Conservation (phyloP, 2,797 vertebrate genomes). For the Geotria australis region DNA sequence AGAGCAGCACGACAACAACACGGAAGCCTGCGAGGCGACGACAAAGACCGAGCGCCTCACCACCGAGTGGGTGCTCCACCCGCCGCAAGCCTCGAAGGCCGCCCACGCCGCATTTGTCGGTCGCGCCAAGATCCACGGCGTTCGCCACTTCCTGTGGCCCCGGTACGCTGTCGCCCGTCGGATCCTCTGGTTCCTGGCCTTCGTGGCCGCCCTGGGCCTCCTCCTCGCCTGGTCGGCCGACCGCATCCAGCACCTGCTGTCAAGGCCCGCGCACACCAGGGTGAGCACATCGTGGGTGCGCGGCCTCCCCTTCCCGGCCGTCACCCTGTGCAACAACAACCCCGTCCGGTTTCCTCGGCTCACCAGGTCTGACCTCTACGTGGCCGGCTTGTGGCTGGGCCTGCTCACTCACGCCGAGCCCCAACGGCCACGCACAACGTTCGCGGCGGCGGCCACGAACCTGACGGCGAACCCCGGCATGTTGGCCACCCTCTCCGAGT, state of each 20-base stretch:
- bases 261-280: slow-evolving; percentile 67
- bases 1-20: no score
- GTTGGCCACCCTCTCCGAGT: slow-evolving; percentile 51
- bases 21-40: no score
- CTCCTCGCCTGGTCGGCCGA: slow-evolving; percentile 81
- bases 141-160: no score
- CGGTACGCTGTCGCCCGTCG: neutral
- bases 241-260: slow-evolving; percentile 63
- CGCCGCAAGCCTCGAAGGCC: no score
- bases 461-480: slow-evolving; percentile 57
- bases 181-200: slow-evolving; percentile 56
- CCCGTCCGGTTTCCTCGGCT: slow-evolving; percentile 69
- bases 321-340: slow-evolving; percentile 97
- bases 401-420: slow-evolving; percentile 15
- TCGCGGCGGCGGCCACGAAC: slow-evolving; percentile 17
- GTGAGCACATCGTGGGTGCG: slow-evolving; percentile 76
- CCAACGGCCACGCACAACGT: no score
- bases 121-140: no score
- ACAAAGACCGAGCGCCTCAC: no score
- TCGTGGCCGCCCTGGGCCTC: slow-evolving; percentile 57
- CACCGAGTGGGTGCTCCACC: no score
- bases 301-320: slow-evolving; percentile 57
- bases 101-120: no score
- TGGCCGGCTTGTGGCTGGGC: slow-evolving; percentile 77
- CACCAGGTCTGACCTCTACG: slow-evolving; percentile 86